Conservation (phyloP, 2,888 invertebrate species). For the Helleia helle region DNA sequence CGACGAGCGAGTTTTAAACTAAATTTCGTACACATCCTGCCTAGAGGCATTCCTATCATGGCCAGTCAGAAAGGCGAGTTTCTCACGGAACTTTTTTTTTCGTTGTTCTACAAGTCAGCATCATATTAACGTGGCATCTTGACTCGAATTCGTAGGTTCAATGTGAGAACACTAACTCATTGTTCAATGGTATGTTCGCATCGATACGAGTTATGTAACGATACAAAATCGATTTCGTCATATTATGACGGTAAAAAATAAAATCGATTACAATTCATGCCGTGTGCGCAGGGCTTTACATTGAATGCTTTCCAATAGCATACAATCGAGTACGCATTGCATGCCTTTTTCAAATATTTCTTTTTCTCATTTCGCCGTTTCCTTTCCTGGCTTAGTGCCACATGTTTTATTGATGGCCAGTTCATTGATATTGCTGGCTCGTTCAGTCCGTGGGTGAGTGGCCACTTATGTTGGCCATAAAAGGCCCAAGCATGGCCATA, state of each 20-base stretch:
- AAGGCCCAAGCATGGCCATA: slow-evolving; percentile 70
- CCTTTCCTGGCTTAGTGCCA: slow-evolving; percentile 69
- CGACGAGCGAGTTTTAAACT: no score
- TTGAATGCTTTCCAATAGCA: slow-evolving; percentile 64
- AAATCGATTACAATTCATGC: slow-evolving; percentile 52
- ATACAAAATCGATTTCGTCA: slow-evolving; percentile 46
- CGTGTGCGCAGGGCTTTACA: slow-evolving; percentile 52
- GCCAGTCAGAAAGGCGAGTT: slow-evolving; percentile 31
- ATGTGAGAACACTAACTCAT: slow-evolving; percentile 20
- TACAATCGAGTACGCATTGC: slow-evolving; percentile 61
- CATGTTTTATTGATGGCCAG: slow-evolving; percentile 73
- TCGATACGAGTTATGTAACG: slow-evolving; percentile 40
- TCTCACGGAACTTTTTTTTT: slow-evolving; percentile 28
- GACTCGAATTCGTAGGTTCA: slow-evolving; percentile 37
- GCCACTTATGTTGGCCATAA: slow-evolving; percentile 70
- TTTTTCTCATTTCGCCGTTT: slow-evolving; percentile 67
- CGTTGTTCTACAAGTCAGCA: slow-evolving; percentile 23
- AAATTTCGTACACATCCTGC: neutral
- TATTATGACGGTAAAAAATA: slow-evolving; percentile 30
- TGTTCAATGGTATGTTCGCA: slow-evolving; percentile 26
- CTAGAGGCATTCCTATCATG: slow-evolving; percentile 18
- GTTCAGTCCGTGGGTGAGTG: slow-evolving; percentile 70
- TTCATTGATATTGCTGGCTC: slow-evolving; percentile 73
- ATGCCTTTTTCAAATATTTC: slow-evolving; percentile 66
- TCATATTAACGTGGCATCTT: slow-evolving; percentile 23